Evolutionary conservation across 2,888 invertebrate species (phyloP), one percentile per base, ranked within the genome.

Genomic region (Elysia crispata): DNA sequence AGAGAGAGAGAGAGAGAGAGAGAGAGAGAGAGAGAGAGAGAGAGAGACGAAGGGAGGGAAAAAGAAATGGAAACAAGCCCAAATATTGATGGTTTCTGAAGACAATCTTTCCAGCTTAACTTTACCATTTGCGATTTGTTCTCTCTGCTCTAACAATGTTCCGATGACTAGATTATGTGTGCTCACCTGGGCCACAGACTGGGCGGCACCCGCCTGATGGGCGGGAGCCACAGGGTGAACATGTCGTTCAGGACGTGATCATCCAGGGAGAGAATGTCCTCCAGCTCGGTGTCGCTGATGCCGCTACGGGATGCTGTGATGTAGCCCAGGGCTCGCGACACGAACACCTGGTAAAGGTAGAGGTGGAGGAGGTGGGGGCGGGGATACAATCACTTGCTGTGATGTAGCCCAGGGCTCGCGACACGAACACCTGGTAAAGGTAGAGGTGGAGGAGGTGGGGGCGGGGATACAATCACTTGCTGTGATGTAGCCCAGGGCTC

Each of bases 191-290:
- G 80, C 87, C 89, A 89, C 33, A 87, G 79, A 20, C 83, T 82
- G 1, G 87, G 82, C 23, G 90, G 90, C 31, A 91, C 86, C 60
- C 91, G 83, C 6, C 90, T 79, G 18, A 89, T 83, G 6, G 89
- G 87, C 15, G 90, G 89, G 75, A 88, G 84, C 81, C 87, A 86
- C 25, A 70, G 79, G 18, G 84, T 81, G 81, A 85, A 89, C 5
- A 89, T 82, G 50, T 85, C 81, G 76, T 86, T 87, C 31, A 90
- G 82, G 5, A 89, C 83, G 8, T 84, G 79, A 62, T 90, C 90
- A 81, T 90, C 90, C n/a, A 89, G 80, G 1, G 89, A 89, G 23
- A 90, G 75, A 5, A 90, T 82, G 82, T 90, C 90, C 31, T 88
- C 87, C n/a, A 90, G 81, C 77, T 90, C 90, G 8, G 85, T 84